Conservation (phyloP, 2,888 invertebrate species). For the Julus scandinavius region DNA sequence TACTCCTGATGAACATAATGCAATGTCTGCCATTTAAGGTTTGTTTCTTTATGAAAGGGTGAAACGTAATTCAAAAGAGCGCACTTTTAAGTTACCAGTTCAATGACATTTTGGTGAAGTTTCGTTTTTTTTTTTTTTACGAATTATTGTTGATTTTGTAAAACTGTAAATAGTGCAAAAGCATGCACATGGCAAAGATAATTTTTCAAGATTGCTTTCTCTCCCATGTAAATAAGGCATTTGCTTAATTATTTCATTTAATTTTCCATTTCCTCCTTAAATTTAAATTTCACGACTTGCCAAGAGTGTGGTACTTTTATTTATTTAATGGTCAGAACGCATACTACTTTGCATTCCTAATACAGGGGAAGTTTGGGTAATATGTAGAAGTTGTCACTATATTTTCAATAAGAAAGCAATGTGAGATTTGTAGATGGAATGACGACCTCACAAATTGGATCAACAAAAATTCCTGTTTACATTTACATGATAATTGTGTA, state of each 20-base stretch:
- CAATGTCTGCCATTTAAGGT: background rate
- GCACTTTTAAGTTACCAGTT: too few relatives aligned
- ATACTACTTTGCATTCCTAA: background rate
- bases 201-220: background rate
- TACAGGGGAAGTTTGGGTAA: background rate
- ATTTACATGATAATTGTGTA: background rate
- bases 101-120: background rate
- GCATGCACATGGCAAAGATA: background rate
- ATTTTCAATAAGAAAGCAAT: background rate
- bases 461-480: background rate
- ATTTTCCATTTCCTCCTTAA: background rate
- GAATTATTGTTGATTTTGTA: background rate
- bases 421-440: background rate
- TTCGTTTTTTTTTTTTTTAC: background rate
- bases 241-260: background rate
- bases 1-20: background rate
- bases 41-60: background rate
- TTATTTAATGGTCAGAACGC: background rate
- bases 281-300: background rate
- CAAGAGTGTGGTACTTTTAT: background rate
- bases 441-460: background rate
- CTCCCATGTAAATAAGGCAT: background rate
- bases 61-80: background rate
- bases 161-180: constrained; percentile 2
- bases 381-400: background rate